These are phyloP conservation scores for Ctenochaetus hawaiiensis DNA, from an alignment of 2,797 vertebrate species.

Conservation along the genomic window DNA sequence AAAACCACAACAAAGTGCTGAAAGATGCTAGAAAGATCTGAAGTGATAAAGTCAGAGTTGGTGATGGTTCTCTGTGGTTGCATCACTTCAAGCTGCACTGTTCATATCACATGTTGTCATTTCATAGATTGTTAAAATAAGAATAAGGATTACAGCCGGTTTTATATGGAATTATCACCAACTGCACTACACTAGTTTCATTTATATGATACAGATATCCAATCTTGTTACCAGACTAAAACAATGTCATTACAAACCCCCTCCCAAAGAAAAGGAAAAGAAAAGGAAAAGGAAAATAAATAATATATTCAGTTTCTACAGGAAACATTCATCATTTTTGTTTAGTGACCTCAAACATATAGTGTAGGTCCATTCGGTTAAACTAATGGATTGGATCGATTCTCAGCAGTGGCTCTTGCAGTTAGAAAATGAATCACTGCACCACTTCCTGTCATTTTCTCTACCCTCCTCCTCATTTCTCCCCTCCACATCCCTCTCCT, in stretches of 20 bases:
- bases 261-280: neutral
- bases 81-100: too few species aligned
- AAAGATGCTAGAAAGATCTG: constrained; percentile 15
- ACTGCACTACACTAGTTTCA: neutral
- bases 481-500: constrained; percentile 26
- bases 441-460: constrained; percentile 64
- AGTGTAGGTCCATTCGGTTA: constrained; percentile 56
- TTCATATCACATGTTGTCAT: neutral
- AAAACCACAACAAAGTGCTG: constrained; percentile 14
- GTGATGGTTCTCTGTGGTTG: neutral
- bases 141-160: neutral
- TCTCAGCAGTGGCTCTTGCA: constrained; percentile 52
- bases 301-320: constrained; percentile 32
- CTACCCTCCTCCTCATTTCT: constrained; percentile 33
- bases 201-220: constrained; percentile 9
- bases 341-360: constrained; percentile 65
- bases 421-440: constrained; percentile 60
- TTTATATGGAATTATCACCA: neutral
- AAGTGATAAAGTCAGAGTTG: neutral
- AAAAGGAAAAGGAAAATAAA: constrained; percentile 1
- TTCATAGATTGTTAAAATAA: constrained; percentile 19
- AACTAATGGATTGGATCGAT: constrained; percentile 66
- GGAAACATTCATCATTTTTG: constrained; percentile 64
- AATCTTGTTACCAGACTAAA: constrained; percentile 9
- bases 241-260: neutral